Percentiles rank a stretch among this genome's conserved stretches.
Evolutionary conservation across 2,113 vertebrate species (phyloP).

Genomic region (Turdus rufiventris): DNA sequence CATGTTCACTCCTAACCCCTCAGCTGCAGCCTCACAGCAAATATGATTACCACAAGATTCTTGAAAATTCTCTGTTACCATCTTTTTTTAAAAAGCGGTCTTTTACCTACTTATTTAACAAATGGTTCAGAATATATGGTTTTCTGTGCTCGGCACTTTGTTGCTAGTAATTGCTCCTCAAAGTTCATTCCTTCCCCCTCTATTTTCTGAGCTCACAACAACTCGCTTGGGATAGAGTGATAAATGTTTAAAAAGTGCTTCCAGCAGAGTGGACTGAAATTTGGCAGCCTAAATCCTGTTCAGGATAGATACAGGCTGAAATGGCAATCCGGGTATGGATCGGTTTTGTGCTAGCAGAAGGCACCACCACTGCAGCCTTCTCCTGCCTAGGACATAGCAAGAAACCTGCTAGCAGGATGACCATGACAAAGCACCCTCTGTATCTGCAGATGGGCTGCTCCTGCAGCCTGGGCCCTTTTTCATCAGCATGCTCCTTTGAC

Average conservation of each 20-base stretch:
- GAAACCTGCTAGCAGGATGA: neutral
- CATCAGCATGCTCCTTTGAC: neutral
- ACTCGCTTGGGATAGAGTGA: neutral
- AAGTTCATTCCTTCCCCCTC: neutral
- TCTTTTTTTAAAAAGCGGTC: neutral
- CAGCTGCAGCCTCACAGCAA: neutral
- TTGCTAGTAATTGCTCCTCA: neutral
- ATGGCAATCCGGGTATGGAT: neutral
- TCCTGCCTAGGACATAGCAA: neutral
- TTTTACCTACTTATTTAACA: neutral
- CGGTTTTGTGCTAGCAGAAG: neutral
- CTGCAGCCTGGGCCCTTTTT: neutral
- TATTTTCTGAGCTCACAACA: neutral
- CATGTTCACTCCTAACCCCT: neutral
- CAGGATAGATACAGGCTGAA: neutral
- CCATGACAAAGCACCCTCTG: fast-evolving
- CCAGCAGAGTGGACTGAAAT: neutral
- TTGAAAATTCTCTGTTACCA: neutral
- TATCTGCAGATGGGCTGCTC: neutral
- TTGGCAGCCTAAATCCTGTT: neutral
- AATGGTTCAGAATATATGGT: neutral
- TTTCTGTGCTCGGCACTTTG: neutral
- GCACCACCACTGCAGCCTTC: neutral
- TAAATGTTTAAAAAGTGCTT: neutral
- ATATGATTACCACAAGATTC: neutral